A percentile compares a stretch with the other conserved stretches of the same genome.
Conservation (phyloP, 2,888 invertebrate species). For the Drosophila austrosaltans region DNA sequence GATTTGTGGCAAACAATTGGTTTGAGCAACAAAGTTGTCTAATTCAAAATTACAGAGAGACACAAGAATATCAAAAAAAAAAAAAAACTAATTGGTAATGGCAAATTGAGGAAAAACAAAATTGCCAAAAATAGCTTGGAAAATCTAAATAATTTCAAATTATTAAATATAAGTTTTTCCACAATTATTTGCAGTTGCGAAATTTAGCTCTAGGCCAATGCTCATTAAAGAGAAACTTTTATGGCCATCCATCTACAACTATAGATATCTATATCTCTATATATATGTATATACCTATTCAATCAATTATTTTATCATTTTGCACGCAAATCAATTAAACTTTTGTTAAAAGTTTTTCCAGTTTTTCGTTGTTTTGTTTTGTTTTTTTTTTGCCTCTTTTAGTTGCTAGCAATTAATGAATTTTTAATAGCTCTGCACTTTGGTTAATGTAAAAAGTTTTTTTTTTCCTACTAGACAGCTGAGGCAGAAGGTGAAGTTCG, state of each 20-base stretch:
- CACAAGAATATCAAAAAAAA: neutral
- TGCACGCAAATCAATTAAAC: conserved; percentile 71
- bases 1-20: conserved; percentile 31
- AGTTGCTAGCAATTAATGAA: conserved; percentile 74
- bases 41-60: conserved; percentile 55
- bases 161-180: neutral
- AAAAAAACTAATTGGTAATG: neutral
- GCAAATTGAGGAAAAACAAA: neutral
- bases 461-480: conserved; percentile 39
- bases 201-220: conserved; percentile 49
- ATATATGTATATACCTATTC: conserved; percentile 23
- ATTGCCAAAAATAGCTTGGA: neutral
- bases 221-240: conserved; percentile 48
- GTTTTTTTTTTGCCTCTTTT: conserved; percentile 34
- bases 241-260: neutral
- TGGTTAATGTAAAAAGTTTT: conserved; percentile 74
- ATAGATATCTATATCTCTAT: conserved; percentile 5
- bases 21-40: conserved; percentile 61
- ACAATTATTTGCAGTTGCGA: conserved; percentile 6
- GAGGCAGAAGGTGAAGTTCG: neutral
- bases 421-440: conserved; percentile 73
- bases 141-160: no score
- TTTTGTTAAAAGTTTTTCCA: conserved; percentile 50
- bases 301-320: conserved; percentile 76
- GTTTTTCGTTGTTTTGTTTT: conserved; percentile 14